A percentile compares a stretch with the other conserved stretches of the same genome.
Evolutionary conservation across 35 echinoderm and acorn worm genomes (phyloP).

Genomic region (Apostichopus japonicus): DNA sequence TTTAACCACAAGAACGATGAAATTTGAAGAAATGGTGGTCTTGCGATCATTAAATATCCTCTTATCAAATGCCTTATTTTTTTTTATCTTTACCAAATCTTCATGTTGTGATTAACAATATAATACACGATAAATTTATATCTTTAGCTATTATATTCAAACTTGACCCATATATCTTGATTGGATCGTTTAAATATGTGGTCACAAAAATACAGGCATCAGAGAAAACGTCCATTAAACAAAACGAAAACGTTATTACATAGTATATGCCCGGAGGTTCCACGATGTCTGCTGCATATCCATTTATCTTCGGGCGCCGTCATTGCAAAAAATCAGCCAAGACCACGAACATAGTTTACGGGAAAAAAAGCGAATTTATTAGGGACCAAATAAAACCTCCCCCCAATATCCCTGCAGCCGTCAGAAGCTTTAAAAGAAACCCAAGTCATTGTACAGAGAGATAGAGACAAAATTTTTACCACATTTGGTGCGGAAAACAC

Average conservation of each 20-base stretch:
- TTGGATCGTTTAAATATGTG: not conserved
- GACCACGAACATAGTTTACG: conserved; percentile 5
- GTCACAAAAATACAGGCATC: not conserved
- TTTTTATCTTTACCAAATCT: too few relatives aligned
- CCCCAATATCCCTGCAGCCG: not conserved
- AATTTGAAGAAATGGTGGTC: too few relatives aligned
- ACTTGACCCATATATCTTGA: not conserved
- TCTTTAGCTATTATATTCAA: too few relatives aligned
- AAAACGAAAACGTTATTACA: not conserved
- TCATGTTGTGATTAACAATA: too few relatives aligned
- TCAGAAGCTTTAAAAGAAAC: not conserved
- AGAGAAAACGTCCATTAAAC: not conserved
- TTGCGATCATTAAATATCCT: too few relatives aligned
- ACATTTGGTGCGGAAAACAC: conserved; percentile 46
- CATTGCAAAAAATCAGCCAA: conserved; percentile 3
- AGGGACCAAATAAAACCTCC: not conserved
- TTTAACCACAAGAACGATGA: too few relatives aligned
- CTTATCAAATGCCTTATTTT: too few relatives aligned
- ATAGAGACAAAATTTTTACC: not conserved
- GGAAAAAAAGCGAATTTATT: not conserved
- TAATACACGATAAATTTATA: too few relatives aligned
- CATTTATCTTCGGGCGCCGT: conserved; percentile 49
- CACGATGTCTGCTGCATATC: not conserved
- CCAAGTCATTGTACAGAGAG: not conserved
- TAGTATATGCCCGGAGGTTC: not conserved